phyloP scores from a whole-genome alignment of 2,797 vertebrate genomes.

The Pyrocephalus nanus region DNA sequence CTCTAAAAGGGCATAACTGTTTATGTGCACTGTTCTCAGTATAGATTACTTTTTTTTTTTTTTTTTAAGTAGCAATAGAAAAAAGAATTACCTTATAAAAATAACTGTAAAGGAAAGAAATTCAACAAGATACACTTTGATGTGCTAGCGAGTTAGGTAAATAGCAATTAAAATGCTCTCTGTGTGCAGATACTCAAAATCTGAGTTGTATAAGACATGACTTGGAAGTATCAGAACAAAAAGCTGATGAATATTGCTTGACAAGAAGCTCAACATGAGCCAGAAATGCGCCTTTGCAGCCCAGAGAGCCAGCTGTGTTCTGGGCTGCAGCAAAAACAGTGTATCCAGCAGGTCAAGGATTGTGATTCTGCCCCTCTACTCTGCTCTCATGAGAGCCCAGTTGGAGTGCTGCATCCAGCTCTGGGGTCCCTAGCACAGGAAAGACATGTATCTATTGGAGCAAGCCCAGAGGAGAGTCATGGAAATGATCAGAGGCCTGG shows the following conservation, averaged over 20 bases:
- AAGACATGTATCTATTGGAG: background rate
- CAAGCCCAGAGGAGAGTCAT: background rate
- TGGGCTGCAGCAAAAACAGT: background rate
- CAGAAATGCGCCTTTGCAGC: background rate
- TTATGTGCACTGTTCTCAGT: background rate
- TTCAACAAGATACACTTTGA: background rate
- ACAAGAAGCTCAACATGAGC: background rate
- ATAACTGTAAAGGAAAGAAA: background rate
- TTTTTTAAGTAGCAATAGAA: too few relatives aligned
- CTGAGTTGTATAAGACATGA: background rate
- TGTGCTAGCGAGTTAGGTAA: background rate
- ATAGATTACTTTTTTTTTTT: background rate
- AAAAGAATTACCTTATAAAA: background rate
- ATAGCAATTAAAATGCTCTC: background rate
- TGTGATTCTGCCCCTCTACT: background rate
- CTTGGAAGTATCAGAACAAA: background rate
- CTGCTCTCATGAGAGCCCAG: background rate
- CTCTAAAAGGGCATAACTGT: background rate
- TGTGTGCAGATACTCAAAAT: background rate
- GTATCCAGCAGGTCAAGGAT: fast-evolving
- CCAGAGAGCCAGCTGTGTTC: background rate
- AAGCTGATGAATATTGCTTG: background rate
- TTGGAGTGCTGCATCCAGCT: too few relatives aligned
- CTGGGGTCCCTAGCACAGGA: background rate
- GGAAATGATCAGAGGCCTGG: background rate